Evolutionary conservation across 2,113 vertebrate genomes (phyloP).

Genomic region (Engystomops pustulosus): DNA sequence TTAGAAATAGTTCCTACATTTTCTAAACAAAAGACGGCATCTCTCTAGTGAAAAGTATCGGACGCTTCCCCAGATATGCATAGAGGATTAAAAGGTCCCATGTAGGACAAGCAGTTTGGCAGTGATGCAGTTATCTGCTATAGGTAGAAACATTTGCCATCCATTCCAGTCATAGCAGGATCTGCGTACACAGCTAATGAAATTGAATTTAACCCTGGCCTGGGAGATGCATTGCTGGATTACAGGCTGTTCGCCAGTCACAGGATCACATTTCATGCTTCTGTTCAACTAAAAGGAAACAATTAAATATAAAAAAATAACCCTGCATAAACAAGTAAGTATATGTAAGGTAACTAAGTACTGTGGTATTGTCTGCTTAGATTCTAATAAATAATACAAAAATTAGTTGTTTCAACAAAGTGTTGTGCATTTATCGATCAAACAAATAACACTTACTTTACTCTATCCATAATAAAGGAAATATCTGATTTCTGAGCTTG

Average conservation of each 20-base stretch:
- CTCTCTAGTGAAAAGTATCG: background rate
- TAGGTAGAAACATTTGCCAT: slow-evolving; percentile 49
- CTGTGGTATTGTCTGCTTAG: background rate
- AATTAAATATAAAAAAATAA: background rate
- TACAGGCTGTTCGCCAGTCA: slow-evolving; percentile 38
- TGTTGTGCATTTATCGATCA: background rate
- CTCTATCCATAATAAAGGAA: too few relatives aligned
- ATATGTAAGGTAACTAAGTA: too few relatives aligned
- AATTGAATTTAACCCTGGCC: slow-evolving; percentile 53
- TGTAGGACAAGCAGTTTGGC: background rate
- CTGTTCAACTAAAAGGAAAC: slow-evolving; percentile 27
- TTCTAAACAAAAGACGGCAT: background rate
- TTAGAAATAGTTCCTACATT: background rate
- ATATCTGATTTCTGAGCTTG: too few relatives aligned
- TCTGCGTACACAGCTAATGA: slow-evolving; percentile 34
- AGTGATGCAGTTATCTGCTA: slow-evolving; percentile 24
- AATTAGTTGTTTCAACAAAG: background rate
- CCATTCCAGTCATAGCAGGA: slow-evolving; percentile 46
- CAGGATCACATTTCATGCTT: slow-evolving; percentile 44
- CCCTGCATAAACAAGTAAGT: too few relatives aligned
- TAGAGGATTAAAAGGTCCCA: slow-evolving; percentile 38
- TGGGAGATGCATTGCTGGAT: slow-evolving; percentile 51
- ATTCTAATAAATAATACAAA: background rate
- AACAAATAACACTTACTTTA: too few relatives aligned
- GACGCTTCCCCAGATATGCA: background rate